A percentile compares a stretch with the other conserved stretches of the same genome.
Evolutionary conservation across 2,888 invertebrate genomes (phyloP).

Genomic region (Colostygia pectinataria): DNA sequence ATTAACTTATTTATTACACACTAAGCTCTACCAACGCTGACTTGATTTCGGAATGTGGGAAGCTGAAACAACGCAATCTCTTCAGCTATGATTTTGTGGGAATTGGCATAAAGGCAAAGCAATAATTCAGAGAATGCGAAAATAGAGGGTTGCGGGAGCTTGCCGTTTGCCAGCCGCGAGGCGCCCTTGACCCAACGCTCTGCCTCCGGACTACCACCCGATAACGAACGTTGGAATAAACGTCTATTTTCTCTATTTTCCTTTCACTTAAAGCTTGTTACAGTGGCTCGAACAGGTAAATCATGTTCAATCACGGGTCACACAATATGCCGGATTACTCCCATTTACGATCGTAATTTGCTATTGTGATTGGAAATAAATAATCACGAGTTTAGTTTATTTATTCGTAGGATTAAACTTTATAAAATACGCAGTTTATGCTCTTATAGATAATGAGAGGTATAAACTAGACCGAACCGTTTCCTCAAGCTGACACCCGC

Average conservation of each 20-base stretch:
- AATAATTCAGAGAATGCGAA: constrained; percentile 50
- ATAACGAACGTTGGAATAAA: constrained; percentile 36
- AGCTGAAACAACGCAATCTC: constrained; percentile 32
- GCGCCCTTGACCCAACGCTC: constrained; percentile 64
- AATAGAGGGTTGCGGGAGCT: constrained; percentile 38
- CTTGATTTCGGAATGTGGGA: constrained; percentile 27
- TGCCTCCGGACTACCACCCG: constrained; percentile 48
- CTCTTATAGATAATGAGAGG: not conserved
- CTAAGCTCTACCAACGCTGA: constrained; percentile 10
- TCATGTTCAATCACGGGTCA: constrained; percentile 23
- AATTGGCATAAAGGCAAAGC: constrained; percentile 42
- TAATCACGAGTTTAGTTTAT: not conserved
- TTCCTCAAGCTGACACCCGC: not conserved
- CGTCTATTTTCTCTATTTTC: constrained; percentile 34
- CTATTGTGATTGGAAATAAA: constrained; percentile 9
- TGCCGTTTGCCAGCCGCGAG: constrained; percentile 46
- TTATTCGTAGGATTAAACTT: too few relatives aligned
- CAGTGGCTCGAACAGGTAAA: constrained; percentile 13
- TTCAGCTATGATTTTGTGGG: constrained; percentile 33
- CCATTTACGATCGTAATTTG: not conserved
- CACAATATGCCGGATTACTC: not conserved
- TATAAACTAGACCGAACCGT: too few relatives aligned
- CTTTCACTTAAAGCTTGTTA: constrained; percentile 27
- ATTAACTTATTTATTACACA: constrained; percentile 12
- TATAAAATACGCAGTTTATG: too few relatives aligned